Evolutionary conservation across 2,797 vertebrate genomes (phyloP).

Genomic region (Onychomys arenicola): DNA sequence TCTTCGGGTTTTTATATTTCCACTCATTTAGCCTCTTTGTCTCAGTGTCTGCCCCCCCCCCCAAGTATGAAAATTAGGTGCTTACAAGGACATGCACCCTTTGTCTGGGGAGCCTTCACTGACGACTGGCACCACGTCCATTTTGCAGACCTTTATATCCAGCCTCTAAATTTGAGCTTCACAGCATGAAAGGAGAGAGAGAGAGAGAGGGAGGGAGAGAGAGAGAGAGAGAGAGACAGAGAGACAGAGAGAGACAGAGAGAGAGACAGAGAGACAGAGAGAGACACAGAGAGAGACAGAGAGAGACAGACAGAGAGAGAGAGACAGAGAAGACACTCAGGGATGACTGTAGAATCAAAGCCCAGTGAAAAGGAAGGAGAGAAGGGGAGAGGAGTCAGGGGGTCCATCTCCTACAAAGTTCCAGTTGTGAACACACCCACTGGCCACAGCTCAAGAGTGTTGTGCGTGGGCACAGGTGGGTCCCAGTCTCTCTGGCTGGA

Average conservation of each 20-base stretch:
- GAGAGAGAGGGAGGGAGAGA: not conserved
- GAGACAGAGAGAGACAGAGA: not conserved
- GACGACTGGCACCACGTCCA: slow-evolving; percentile 48
- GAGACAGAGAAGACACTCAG: not conserved
- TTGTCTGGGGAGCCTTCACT: slow-evolving; percentile 66
- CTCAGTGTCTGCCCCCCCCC: slow-evolving; percentile 65
- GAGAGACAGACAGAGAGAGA: not conserved
- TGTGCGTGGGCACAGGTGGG: slow-evolving; percentile 88
- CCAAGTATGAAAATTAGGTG: slow-evolving; percentile 72
- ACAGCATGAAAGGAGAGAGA: not conserved
- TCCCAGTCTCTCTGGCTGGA: slow-evolving; percentile 86
- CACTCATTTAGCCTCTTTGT: slow-evolving; percentile 69
- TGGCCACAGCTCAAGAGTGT: slow-evolving; percentile 74
- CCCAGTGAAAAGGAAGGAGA: slow-evolving; percentile 50
- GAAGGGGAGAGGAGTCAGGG: slow-evolving; percentile 17
- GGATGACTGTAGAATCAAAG: not conserved
- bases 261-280: not conserved
- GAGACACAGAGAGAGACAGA: not conserved
- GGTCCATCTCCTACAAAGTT: slow-evolving; percentile 67
- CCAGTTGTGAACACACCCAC: slow-evolving; percentile 80
- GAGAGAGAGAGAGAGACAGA: not conserved
- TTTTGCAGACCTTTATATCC: slow-evolving; percentile 76
- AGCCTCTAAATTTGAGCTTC: slow-evolving; percentile 36
- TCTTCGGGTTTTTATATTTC: slow-evolving; percentile 55
- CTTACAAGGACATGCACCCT: slow-evolving; percentile 17